Evolutionary conservation across 2,113 vertebrate species (phyloP).

Genomic region (Stercorarius parasiticus): DNA sequence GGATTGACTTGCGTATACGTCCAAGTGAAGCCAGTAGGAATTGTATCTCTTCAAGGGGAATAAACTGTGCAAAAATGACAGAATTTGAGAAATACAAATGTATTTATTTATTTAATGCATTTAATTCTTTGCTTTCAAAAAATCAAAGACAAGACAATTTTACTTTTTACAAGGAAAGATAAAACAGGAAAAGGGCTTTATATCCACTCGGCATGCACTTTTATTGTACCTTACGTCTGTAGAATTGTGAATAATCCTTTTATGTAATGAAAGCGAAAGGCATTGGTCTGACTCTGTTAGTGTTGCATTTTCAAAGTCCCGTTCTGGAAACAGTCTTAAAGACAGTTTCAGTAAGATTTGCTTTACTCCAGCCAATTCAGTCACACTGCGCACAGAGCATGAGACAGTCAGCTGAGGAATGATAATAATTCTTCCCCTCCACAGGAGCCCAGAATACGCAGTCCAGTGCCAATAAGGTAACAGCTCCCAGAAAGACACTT

Average conservation of each 20-base stretch:
- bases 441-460: not conserved
- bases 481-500: not conserved
- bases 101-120: not conserved
- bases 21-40: not conserved
- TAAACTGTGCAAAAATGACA: not conserved
- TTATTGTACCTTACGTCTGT: not conserved
- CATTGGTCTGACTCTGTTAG: not conserved
- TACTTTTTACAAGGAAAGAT: not conserved
- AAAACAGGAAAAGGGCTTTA: not conserved
- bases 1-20: not conserved
- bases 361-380: not conserved
- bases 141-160: not conserved
- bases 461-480: not conserved
- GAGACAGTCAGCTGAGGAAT: conserved; percentile 9
- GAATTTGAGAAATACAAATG: not conserved
- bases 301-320: not conserved
- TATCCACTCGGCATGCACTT: not conserved
- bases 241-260: not conserved
- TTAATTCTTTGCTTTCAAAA: not conserved
- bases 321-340: not conserved
- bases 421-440: not conserved
- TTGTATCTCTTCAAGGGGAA: not conserved
- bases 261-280: not conserved
- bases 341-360: not conserved
- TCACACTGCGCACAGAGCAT: not conserved